Conservation (phyloP, 2,113 vertebrate genomes). For the Corythornis cristatus region DNA sequence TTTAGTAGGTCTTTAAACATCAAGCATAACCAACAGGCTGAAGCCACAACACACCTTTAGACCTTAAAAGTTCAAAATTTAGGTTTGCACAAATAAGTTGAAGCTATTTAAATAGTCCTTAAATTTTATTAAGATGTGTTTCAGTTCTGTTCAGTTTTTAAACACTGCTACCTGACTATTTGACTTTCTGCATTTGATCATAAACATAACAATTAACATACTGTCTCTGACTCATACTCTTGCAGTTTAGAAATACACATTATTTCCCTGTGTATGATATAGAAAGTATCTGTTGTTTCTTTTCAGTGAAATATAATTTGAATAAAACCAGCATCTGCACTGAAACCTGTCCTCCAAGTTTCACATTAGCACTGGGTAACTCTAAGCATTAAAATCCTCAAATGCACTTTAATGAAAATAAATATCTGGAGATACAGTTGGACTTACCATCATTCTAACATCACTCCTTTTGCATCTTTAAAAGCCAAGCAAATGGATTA, state of each 20-base stretch:
- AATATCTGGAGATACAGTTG: background rate
- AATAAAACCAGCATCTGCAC: background rate
- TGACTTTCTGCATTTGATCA: background rate
- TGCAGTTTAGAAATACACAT: background rate
- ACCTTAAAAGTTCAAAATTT: background rate
- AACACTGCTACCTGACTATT: background rate
- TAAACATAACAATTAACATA: background rate
- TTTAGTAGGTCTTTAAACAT: background rate
- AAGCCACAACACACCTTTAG: background rate
- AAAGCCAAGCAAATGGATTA: conserved; percentile 75
- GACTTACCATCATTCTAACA: conserved; percentile 82
- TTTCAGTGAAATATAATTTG: background rate
- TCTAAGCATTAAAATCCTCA: background rate
- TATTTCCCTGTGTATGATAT: background rate
- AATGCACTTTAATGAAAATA: background rate
- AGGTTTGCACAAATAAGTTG: background rate
- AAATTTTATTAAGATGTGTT: background rate
- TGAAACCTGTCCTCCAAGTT: background rate
- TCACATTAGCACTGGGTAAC: background rate
- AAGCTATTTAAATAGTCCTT: background rate
- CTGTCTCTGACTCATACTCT: background rate
- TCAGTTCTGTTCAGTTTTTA: background rate
- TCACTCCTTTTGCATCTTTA: conserved; percentile 85
- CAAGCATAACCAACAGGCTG: background rate
- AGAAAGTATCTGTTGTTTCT: background rate